phyloP scores from a whole-genome alignment of 2,888 invertebrate species.

The Nemapogon koenigi region DNA sequence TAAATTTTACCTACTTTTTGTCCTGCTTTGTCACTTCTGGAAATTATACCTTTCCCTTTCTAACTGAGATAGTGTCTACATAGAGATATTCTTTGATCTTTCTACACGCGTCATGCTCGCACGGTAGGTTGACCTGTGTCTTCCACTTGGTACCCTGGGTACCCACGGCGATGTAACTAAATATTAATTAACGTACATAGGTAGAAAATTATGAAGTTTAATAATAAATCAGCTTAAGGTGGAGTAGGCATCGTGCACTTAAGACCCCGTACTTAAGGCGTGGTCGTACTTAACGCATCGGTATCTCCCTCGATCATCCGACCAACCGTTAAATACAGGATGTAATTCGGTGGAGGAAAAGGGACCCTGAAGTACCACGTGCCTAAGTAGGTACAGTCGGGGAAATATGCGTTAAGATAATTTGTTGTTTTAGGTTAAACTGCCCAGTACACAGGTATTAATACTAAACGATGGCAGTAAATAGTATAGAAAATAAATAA shows the following conservation, averaged over 20 bases:
- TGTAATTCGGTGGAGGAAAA: constrained; percentile 18
- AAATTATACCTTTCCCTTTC: no score
- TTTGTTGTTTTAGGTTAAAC: not conserved
- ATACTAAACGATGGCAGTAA: not conserved
- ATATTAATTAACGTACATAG: no score
- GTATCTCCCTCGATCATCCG: constrained; percentile 27
- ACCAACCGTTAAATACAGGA: constrained; percentile 24
- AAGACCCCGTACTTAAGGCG: constrained; percentile 1
- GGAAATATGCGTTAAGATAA: not conserved
- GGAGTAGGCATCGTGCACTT: not conserved
- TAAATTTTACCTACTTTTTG: no score
- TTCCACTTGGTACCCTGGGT: no score
- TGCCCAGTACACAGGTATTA: not conserved
- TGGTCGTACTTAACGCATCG: constrained; percentile 4
- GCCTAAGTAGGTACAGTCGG: not conserved
- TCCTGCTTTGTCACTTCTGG: no score
- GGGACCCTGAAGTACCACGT: not conserved
- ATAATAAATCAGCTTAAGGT: not conserved
- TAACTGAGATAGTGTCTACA: no score
- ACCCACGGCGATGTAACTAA: no score
- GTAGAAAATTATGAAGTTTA: no score
- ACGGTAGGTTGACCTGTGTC: no score
- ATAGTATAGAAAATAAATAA: not conserved
- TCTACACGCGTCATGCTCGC: no score
- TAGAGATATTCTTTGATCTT: no score